A percentile compares a stretch with the other conserved stretches of the same genome.
Conservation (phyloP, 2,113 vertebrate genomes). For the Aptenodytes forsteri region DNA sequence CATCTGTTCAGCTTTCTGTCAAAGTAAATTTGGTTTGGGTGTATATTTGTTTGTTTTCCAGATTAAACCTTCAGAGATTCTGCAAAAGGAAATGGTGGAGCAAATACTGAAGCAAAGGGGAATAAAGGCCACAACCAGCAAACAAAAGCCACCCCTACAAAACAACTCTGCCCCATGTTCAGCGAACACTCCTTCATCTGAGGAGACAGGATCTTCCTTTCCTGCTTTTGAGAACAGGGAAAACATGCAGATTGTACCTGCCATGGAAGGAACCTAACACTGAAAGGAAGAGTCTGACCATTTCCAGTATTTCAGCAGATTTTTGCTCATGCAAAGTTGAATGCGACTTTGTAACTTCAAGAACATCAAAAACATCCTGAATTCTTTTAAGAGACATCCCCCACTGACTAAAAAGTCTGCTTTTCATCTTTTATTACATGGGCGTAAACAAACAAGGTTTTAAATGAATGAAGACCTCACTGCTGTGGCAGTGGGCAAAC, state of each 20-base stretch:
- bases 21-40: background rate
- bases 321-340: background rate
- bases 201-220: background rate
- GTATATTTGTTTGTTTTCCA: background rate
- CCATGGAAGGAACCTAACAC: background rate
- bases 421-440: background rate
- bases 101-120: background rate
- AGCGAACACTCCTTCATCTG: background rate
- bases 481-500: background rate
- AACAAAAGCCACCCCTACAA: background rate
- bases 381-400: rapidly evolving
- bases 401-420: background rate
- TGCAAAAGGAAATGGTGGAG: background rate
- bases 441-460: background rate
- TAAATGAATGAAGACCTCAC: background rate
- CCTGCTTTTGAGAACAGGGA: background rate
- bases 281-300: background rate
- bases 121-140: background rate
- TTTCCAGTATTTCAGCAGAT: background rate
- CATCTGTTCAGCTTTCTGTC: background rate
- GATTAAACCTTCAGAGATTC: background rate
- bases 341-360: background rate
- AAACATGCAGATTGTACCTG: rapidly evolving
- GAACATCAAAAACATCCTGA: background rate
- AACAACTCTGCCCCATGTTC: rapidly evolving